Evolutionary conservation across 2,888 invertebrate species (phyloP).

Genomic region (Quadroppia sp.): DNA sequence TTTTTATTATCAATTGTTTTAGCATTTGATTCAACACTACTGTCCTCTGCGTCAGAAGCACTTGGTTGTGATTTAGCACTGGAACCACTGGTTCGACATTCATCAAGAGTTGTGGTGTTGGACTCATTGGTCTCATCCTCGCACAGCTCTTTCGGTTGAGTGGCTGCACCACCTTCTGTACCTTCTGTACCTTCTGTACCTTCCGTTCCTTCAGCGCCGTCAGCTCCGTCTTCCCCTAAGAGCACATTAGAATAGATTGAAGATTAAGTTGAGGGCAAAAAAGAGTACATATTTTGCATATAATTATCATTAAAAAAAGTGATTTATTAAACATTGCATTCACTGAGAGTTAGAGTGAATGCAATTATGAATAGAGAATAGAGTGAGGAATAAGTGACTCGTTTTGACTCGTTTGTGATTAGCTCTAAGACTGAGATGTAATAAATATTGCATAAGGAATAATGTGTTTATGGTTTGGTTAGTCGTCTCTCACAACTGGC

Average conservation of each 20-base stretch:
- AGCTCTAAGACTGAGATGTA: slow-evolving; percentile 1
- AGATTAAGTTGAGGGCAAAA: not conserved
- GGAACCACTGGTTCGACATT: not conserved
- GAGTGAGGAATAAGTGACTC: slow-evolving; percentile 3
- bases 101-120: slow-evolving; percentile 14
- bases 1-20: slow-evolving; percentile 7
- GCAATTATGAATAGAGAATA: not conserved
- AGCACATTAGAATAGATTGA: not conserved
- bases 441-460: slow-evolving; percentile 14
- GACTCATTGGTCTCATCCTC: slow-evolving; percentile 13
- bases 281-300: slow-evolving; percentile 7
- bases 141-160: not conserved
- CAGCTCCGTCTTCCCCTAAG: slow-evolving; percentile 25
- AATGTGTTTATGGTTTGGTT: slow-evolving; percentile 29
- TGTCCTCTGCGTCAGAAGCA: slow-evolving; percentile 32
- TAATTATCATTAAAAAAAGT: slow-evolving; percentile 37
- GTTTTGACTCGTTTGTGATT: slow-evolving; percentile 31
- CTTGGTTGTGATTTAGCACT: not conserved
- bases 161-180: not conserved
- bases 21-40: slow-evolving; percentile 8
- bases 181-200: slow-evolving; percentile 17
- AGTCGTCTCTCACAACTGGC: slow-evolving; percentile 16
- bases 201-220: slow-evolving; percentile 7
- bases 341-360: not conserved
- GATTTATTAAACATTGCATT: slow-evolving; percentile 34